phyloP scores from a whole-genome alignment of 2,113 vertebrate genomes.

The Camelus bactrianus region DNA sequence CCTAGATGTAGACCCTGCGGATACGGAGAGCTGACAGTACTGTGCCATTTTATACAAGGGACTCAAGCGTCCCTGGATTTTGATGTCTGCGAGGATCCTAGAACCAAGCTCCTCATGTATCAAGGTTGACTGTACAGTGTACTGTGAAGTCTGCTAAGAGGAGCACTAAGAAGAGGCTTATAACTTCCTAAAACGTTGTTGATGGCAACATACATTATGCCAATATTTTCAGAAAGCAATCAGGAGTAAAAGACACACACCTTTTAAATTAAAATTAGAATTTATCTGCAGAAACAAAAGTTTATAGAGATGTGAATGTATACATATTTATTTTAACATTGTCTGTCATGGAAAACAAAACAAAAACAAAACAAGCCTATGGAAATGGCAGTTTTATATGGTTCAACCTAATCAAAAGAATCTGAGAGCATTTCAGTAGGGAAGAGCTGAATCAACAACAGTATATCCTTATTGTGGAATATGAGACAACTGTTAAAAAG shows the following conservation, averaged over 20 bases:
- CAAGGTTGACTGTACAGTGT: rapidly evolving
- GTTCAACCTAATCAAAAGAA: not conserved
- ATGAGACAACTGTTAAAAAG: not conserved
- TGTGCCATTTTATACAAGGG: not conserved
- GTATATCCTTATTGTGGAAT: not conserved
- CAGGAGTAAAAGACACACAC: not conserved
- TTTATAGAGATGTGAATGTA: not conserved
- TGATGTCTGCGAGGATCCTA: not conserved
- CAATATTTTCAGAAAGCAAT: slow-evolving; percentile 15
- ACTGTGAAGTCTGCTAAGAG: not conserved
- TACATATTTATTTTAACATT: not conserved
- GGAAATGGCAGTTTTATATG: not conserved
- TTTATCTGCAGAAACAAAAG: slow-evolving; percentile 26
- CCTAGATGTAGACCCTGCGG: not conserved
- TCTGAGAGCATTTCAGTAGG: not conserved
- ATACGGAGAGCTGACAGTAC: not conserved
- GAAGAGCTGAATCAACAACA: not conserved
- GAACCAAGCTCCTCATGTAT: not conserved
- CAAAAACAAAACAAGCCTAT: not conserved
- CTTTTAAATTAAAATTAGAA: not conserved
- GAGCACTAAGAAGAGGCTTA: not conserved
- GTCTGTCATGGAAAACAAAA: not conserved
- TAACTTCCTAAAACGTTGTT: not conserved
- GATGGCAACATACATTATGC: not conserved
- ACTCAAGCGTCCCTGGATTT: not conserved